These are phyloP conservation scores for Penaeus indicus DNA, from an alignment of 1,140 invertebrate species.

Conservation along the genomic window DNA sequence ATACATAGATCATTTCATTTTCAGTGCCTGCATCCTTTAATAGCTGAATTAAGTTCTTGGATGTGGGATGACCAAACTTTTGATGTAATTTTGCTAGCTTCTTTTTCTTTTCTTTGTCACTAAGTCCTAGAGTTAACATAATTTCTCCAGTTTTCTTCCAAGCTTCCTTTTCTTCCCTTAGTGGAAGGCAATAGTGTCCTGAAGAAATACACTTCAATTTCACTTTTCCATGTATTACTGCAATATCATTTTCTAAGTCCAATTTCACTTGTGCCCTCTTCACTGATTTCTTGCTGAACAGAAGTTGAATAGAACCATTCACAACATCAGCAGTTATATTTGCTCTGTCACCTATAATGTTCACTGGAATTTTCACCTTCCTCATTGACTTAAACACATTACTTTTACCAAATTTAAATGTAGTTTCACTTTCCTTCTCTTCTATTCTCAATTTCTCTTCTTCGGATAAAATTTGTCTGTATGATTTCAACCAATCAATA, in stretches of 20 bases:
- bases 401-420: background rate
- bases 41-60: too few species aligned
- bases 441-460: background rate
- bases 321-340: background rate
- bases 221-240: background rate
- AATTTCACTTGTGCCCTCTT: background rate
- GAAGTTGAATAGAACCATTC: background rate
- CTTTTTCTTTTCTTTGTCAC: background rate
- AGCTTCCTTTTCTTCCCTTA: background rate
- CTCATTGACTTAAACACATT: background rate
- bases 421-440: background rate
- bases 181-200: background rate
- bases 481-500: background rate
- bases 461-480: background rate
- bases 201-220: background rate
- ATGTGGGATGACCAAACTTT: too few species aligned
- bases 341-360: background rate
- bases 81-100: background rate
- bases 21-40: background rate
- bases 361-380: background rate
- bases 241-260: background rate
- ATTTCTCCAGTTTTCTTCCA: background rate
- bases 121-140: background rate
- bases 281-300: background rate
- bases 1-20: background rate